A percentile compares a stretch with the other conserved stretches of the same genome.
Evolutionary conservation across 2,113 vertebrate species (phyloP).

Genomic region (Callionymus lyra): DNA sequence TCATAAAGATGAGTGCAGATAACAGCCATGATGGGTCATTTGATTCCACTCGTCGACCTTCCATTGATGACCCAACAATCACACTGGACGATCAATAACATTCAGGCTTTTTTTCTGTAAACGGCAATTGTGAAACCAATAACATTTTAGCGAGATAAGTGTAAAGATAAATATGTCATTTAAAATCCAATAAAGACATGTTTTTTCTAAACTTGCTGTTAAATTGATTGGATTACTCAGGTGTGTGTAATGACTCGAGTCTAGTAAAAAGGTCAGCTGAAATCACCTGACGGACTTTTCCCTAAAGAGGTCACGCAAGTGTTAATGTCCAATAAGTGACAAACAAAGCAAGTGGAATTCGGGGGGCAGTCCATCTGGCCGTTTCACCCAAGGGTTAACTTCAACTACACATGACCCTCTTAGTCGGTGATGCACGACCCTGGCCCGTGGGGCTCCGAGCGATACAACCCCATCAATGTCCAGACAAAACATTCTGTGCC

Average conservation of each 20-base stretch:
- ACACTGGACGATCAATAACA: conserved; percentile 35
- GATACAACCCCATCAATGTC: conserved; percentile 15
- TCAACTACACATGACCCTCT: conserved; percentile 39
- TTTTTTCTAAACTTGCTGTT: too few species aligned
- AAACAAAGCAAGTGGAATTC: conserved; percentile 11
- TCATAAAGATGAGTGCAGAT: conserved; percentile 58
- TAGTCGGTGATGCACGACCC: conserved; percentile 30
- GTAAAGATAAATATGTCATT: too few species aligned
- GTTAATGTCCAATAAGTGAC: conserved; percentile 35
- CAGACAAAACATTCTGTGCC: conserved; percentile 14
- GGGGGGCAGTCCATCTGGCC: conserved; percentile 24
- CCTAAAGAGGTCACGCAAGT: conserved; percentile 24
- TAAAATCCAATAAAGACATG: too few species aligned
- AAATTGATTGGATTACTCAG: too few species aligned
- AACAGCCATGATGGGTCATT: conserved; percentile 35
- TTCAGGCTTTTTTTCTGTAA: conserved; percentile 23
- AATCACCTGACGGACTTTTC: conserved; percentile 18
- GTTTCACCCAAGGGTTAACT: conserved; percentile 29
- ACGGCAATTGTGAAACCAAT: conserved; percentile 31
- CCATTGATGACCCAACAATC: conserved; percentile 13
- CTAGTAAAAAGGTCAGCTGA: background rate
- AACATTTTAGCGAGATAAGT: conserved; percentile 10
- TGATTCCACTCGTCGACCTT: conserved; percentile 41
- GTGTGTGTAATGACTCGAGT: too few species aligned
- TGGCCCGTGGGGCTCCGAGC: conserved; percentile 13